These are phyloP conservation scores for Leucosticte australis DNA, from an alignment of 2,113 vertebrate species.

Conservation along the genomic window DNA sequence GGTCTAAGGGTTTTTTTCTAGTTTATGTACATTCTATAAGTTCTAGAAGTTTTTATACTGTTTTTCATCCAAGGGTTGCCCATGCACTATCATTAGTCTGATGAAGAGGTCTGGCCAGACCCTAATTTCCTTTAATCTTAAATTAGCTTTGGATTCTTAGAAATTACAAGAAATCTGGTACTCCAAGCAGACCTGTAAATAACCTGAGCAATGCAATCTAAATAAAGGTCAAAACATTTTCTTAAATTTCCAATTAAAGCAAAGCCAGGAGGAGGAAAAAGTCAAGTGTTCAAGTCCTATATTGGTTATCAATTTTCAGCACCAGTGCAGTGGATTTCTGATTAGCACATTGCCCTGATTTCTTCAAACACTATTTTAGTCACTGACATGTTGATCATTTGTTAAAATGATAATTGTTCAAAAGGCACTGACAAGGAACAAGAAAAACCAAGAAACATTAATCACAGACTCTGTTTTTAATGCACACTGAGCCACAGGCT, in stretches of 20 bases:
- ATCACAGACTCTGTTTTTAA: not conserved
- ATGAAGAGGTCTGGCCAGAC: not conserved
- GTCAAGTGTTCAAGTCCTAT: not conserved
- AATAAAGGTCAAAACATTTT: not conserved
- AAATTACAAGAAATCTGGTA: not conserved
- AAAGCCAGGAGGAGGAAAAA: not conserved
- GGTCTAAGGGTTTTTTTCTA: fast-evolving
- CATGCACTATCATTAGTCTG: fast-evolving
- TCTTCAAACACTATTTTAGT: not conserved
- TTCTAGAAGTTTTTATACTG: not conserved
- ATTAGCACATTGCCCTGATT: not conserved
- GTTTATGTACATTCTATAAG: not conserved
- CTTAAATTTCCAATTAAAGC: not conserved
- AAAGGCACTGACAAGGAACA: not conserved
- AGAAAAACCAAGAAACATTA: conserved; percentile 6
- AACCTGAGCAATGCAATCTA: not conserved
- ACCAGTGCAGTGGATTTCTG: not conserved
- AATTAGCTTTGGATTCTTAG: not conserved
- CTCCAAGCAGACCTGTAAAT: not conserved
- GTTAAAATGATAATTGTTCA: not conserved
- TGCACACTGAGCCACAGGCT: not conserved
- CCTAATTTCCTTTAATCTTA: not conserved
- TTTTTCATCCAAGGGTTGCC: not conserved
- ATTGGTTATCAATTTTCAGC: not conserved
- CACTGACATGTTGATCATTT: not conserved